These are phyloP conservation scores for Phlogophora meticulosa DNA, from an alignment of 2,888 invertebrate genomes.

Conservation along the genomic window DNA sequence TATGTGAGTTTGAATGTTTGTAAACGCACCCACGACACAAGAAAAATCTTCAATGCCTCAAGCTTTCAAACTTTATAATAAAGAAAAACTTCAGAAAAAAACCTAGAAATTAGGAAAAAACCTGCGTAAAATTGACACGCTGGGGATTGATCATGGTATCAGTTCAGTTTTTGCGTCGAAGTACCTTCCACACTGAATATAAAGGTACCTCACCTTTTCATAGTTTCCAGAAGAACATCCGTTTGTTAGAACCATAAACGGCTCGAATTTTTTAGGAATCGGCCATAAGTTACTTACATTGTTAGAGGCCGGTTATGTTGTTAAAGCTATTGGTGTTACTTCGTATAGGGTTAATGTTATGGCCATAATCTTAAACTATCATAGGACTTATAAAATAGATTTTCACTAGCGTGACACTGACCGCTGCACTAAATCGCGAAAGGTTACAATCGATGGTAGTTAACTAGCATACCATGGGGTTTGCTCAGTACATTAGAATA, in stretches of 20 bases:
- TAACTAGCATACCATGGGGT: conserved; percentile 19
- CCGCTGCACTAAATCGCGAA: conserved; percentile 15
- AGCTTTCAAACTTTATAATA: too few relatives aligned
- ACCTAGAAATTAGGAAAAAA: too few relatives aligned
- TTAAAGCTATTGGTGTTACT: conserved; percentile 30
- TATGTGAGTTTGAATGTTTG: too few relatives aligned
- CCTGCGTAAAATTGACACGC: too few relatives aligned
- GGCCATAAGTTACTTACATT: conserved; percentile 1
- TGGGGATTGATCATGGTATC: too few relatives aligned
- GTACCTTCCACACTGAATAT: too few relatives aligned
- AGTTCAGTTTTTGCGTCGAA: too few relatives aligned
- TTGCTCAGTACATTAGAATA: conserved; percentile 14
- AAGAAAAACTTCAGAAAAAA: too few relatives aligned
- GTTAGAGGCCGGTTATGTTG: conserved; percentile 11
- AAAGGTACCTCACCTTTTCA: too few relatives aligned
- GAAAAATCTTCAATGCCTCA: too few relatives aligned
- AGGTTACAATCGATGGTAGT: conserved; percentile 23
- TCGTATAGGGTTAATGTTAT: conserved; percentile 8
- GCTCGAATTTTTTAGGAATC: not conserved
- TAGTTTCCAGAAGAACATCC: too few relatives aligned
- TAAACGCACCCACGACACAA: too few relatives aligned
- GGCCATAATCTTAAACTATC: conserved; percentile 18
- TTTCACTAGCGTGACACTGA: conserved; percentile 5
- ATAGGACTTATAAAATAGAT: not conserved
- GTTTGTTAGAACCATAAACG: not conserved